Conservation (phyloP, 2,888 invertebrate genomes). For the Oscheius sp. region DNA sequence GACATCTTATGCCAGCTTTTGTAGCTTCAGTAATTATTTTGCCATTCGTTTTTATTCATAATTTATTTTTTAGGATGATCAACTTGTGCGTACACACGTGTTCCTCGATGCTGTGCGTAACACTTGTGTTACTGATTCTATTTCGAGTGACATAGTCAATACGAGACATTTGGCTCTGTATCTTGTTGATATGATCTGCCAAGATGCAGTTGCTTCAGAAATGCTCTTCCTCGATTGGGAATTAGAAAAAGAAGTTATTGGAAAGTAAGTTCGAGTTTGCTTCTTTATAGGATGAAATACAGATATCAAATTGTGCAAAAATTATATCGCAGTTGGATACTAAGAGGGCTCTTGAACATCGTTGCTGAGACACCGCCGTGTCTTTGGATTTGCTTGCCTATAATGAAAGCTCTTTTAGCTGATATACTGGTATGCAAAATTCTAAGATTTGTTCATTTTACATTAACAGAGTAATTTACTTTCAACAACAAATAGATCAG, state of each 20-base stretch:
- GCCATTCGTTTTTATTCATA: too few species aligned
- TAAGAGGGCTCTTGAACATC: slow-evolving; percentile 42
- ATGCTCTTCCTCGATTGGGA: slow-evolving; percentile 42
- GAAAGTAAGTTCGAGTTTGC: slow-evolving; percentile 31
- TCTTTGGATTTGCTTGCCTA: slow-evolving; percentile 50
- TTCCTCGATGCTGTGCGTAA: slow-evolving; percentile 30
- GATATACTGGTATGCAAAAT: slow-evolving; percentile 37
- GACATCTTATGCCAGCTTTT: neutral
- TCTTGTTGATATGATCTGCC: slow-evolving; percentile 38
- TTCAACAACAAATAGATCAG: neutral
- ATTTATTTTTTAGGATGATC: slow-evolving; percentile 21
- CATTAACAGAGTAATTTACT: slow-evolving; percentile 17
- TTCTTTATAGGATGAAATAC: neutral
- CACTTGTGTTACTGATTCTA: slow-evolving; percentile 3
- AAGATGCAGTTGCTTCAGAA: slow-evolving; percentile 38
- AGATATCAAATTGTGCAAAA: slow-evolving; percentile 28
- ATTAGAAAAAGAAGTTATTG: slow-evolving; percentile 42
- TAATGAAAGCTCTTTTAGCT: slow-evolving; percentile 52
- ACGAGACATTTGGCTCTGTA: slow-evolving; percentile 26
- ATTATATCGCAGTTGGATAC: slow-evolving; percentile 12
- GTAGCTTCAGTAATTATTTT: slow-evolving; percentile 8
- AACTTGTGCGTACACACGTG: slow-evolving; percentile 19
- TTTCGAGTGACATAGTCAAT: neutral
- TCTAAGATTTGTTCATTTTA: neutral
- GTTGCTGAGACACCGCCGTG: slow-evolving; percentile 44